Percentiles rank a stretch among this genome's conserved stretches.
Evolutionary conservation across 2,113 vertebrate species (phyloP).

Genomic region (Daubentonia madagascariensis): DNA sequence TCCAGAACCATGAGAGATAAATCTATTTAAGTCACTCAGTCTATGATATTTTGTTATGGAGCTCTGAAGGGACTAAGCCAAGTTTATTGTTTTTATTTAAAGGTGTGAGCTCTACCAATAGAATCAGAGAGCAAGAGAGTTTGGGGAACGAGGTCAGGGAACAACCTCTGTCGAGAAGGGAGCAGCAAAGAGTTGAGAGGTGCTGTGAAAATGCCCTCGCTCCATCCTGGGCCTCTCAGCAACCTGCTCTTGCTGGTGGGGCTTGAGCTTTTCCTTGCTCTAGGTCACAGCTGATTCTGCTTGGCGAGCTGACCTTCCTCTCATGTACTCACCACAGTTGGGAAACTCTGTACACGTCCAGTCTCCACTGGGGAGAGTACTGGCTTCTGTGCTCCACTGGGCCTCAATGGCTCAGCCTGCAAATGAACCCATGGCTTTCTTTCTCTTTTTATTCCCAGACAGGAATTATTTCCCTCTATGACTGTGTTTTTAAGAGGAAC

Average conservation of each 20-base stretch:
- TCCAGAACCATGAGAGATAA: neutral
- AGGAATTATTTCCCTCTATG: conserved; percentile 79
- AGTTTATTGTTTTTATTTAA: neutral
- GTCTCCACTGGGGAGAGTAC: neutral
- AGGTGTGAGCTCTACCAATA: neutral
- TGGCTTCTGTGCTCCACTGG: fast-evolving
- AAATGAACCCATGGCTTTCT: neutral
- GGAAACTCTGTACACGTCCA: fast-evolving
- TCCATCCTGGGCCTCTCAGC: fast-evolving
- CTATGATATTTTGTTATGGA: neutral
- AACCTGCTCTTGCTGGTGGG: too few species aligned
- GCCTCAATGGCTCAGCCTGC: neutral
- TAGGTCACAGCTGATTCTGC: fast-evolving
- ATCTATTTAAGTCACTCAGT: neutral
- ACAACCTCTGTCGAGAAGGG: too few species aligned
- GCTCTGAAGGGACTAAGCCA: neutral
- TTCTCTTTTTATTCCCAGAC: conserved; percentile 75
- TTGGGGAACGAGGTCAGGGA: neutral
- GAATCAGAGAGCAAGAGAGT: neutral
- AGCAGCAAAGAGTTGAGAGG: neutral
- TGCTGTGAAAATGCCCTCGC: fast-evolving
- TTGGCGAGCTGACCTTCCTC: neutral
- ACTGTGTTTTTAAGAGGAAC: conserved; percentile 79
- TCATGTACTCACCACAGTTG: fast-evolving
- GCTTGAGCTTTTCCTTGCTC: neutral